Evolutionary conservation across 53 echinoderm and acorn worm genomes (phyloP).

Genomic region (Temnopleurus reevesii): DNA sequence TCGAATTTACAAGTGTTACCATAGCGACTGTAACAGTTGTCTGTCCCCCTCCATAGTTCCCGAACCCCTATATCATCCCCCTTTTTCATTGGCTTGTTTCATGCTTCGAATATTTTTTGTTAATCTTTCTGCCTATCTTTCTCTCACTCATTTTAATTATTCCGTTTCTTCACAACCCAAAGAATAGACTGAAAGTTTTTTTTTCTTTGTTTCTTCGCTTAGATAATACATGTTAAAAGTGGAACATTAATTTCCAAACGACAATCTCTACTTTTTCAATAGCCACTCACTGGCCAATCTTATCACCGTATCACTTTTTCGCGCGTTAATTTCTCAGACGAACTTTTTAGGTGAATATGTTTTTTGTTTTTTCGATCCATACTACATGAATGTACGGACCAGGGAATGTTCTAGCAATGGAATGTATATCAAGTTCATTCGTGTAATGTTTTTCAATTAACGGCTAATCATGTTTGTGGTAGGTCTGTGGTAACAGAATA

Average conservation of each 20-base stretch:
- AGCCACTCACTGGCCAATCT: no score
- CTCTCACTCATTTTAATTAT: no score
- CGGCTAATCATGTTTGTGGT: constrained; percentile 14
- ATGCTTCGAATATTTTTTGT: no score
- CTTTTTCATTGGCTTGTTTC: neutral
- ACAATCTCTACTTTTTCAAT: no score
- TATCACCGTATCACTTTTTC: no score
- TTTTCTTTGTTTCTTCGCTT: neutral
- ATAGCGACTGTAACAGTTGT: no score
- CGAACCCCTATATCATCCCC: neutral
- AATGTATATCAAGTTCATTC: constrained; percentile 7
- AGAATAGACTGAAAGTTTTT: neutral
- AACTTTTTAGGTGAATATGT: no score
- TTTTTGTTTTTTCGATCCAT: no score
- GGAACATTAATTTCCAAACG: no score
- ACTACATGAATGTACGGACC: neutral
- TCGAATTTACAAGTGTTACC: neutral
- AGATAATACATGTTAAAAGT: no score
- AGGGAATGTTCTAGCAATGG: constrained; percentile 31
- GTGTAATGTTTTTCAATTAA: constrained; percentile 35
- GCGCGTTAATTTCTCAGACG: no score
- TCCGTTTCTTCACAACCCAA: no score
- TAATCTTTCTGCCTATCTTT: neutral
- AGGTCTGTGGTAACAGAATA: neutral
- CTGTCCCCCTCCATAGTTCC: neutral